Conservation (phyloP, 2,888 invertebrate genomes). For the Myopa tessellatipennis region DNA sequence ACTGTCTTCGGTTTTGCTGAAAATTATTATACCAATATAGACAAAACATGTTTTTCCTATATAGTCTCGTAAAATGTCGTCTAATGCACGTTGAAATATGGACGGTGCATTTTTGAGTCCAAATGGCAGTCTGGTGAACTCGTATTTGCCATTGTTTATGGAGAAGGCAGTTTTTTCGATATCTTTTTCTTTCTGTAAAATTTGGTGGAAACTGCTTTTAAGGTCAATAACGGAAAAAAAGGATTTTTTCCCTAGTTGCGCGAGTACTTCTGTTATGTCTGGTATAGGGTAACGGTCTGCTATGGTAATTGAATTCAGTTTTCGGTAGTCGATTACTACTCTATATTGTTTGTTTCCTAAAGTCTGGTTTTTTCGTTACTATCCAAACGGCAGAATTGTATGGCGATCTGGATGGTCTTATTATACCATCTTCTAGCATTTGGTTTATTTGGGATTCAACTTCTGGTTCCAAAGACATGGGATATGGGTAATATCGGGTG, state of each 20-base stretch:
- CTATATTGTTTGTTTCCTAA: slow-evolving; percentile 13
- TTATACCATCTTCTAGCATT: slow-evolving; percentile 2
- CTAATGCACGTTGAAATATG: slow-evolving; percentile 42
- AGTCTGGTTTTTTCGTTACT: slow-evolving; percentile 14
- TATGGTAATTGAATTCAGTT: slow-evolving; percentile 14
- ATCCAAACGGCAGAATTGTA: slow-evolving; percentile 4
- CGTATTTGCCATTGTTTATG: slow-evolving; percentile 39
- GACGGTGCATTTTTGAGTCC: slow-evolving; percentile 42
- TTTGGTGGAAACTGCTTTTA: slow-evolving; percentile 46
- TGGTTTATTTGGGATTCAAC: neutral
- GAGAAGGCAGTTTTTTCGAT: slow-evolving; percentile 35
- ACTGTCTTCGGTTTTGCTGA: neutral
- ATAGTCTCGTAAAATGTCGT: slow-evolving; percentile 41
- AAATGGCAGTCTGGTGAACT: slow-evolving; percentile 40
- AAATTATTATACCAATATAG: slow-evolving; percentile 11
- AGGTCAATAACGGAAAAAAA: slow-evolving; percentile 41
- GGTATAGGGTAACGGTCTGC: slow-evolving; percentile 24
- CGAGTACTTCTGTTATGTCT: slow-evolving; percentile 38
- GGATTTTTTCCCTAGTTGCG: slow-evolving; percentile 39
- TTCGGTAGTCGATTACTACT: slow-evolving; percentile 21
- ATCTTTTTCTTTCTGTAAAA: slow-evolving; percentile 29
- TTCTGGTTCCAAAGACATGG: neutral
- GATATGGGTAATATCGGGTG: slow-evolving; percentile 4
- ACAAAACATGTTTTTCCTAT: slow-evolving; percentile 35
- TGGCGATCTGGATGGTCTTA: neutral